Evolutionary conservation across 2,113 vertebrate species (phyloP).

Genomic region (Phyllostomus discolor): DNA sequence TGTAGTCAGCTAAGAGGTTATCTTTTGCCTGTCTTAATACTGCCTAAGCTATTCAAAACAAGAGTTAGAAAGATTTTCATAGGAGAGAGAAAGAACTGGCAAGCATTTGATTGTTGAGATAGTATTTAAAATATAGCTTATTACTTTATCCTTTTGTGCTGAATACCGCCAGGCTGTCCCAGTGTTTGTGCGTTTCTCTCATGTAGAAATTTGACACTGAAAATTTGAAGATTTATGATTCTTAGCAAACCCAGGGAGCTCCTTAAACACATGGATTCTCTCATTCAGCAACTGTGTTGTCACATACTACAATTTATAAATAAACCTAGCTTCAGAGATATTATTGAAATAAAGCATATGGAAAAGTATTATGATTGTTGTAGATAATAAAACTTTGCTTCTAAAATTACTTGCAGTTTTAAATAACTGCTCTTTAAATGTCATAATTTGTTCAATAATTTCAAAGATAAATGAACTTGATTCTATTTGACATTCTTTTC

Average conservation of each 20-base stretch:
- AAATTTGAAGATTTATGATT: neutral
- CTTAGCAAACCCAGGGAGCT: neutral
- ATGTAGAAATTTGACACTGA: neutral
- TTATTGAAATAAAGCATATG: neutral
- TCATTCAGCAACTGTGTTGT: neutral
- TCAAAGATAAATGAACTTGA: neutral
- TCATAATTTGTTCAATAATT: neutral
- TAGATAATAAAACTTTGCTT: neutral
- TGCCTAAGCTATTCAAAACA: neutral
- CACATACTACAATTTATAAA: neutral
- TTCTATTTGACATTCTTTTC: neutral
- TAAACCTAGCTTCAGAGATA: neutral
- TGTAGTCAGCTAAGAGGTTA: conserved; percentile 52
- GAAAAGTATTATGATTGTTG: neutral
- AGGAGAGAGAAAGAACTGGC: neutral
- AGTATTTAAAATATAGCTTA: neutral
- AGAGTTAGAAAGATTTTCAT: neutral
- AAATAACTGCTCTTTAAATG: conserved; percentile 2
- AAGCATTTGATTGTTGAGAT: neutral
- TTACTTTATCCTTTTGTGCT: neutral
- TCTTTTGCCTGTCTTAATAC: conserved; percentile 3
- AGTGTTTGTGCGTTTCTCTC: neutral
- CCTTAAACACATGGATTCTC: neutral
- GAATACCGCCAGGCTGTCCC: neutral
- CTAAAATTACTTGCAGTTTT: conserved; percentile 1